phyloP scores from a whole-genome alignment of 2,888 invertebrate genomes.

The Volucella bombylans region DNA sequence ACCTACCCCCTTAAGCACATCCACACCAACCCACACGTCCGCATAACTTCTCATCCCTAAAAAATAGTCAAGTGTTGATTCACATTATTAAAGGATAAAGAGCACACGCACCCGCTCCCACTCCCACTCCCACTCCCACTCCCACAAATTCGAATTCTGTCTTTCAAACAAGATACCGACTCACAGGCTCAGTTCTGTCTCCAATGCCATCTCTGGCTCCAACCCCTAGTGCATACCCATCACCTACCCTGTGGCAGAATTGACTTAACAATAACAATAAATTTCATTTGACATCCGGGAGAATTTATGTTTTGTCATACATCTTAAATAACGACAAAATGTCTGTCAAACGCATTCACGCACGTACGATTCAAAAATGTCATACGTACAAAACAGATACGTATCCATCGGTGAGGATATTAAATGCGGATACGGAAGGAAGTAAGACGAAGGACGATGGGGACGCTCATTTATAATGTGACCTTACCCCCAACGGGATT shows the following conservation, averaged over 20 bases:
- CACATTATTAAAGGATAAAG: slow-evolving; percentile 19
- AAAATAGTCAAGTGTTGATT: slow-evolving; percentile 16
- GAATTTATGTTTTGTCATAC: slow-evolving; percentile 69
- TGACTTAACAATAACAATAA: slow-evolving; percentile 72
- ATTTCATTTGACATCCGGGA: slow-evolving; percentile 66
- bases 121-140: neutral
- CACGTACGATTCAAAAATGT: slow-evolving; percentile 64
- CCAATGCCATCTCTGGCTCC: neutral
- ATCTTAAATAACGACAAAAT: slow-evolving; percentile 70
- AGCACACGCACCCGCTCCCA: neutral
- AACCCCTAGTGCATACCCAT: neutral
- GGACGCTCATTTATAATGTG: slow-evolving; percentile 36
- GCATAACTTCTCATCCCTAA: neutral
- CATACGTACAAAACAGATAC: slow-evolving; percentile 28
- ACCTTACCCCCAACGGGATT: slow-evolving; percentile 22
- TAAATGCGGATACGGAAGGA: slow-evolving; percentile 20
- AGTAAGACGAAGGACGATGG: neutral
- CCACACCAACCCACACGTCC: neutral
- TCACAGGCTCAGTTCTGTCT: no score
- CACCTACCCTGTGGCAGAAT: slow-evolving; percentile 31
- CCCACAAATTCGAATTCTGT: no score
- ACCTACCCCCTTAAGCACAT: neutral
- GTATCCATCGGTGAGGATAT: slow-evolving; percentile 25
- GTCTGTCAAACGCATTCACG: slow-evolving; percentile 72
- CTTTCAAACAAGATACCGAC: no score